phyloP scores from a whole-genome alignment of 2,888 invertebrate species.

The Rhagonycha fulva region DNA sequence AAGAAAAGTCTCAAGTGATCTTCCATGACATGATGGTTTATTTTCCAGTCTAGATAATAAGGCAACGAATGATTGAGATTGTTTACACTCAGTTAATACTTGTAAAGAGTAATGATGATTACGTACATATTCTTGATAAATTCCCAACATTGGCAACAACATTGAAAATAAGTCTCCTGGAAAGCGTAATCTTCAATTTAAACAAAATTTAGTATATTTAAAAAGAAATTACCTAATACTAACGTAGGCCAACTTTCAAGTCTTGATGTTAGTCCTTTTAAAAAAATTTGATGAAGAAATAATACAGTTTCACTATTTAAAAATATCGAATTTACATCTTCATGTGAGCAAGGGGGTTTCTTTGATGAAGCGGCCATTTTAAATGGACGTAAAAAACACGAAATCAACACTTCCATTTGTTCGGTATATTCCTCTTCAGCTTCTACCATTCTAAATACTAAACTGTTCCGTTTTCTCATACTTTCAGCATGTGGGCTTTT shows the following conservation, averaged over 20 bases:
- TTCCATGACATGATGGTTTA: slow-evolving; percentile 82
- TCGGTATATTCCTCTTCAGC: slow-evolving; percentile 92
- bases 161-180: slow-evolving; percentile 92
- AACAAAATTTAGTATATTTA: neutral
- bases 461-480: slow-evolving; percentile 88
- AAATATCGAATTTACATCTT: slow-evolving; percentile 93
- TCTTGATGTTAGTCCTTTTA: slow-evolving; percentile 87
- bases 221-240: slow-evolving; percentile 72
- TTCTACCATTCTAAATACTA: slow-evolving; percentile 91
- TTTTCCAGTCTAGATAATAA: slow-evolving; percentile 81
- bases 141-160: slow-evolving; percentile 91
- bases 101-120: slow-evolving; percentile 94
- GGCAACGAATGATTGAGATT: slow-evolving; percentile 76
- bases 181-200: slow-evolving; percentile 15
- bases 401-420: slow-evolving; percentile 82
- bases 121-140: slow-evolving; percentile 93
- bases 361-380: slow-evolving; percentile 94
- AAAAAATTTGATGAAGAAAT: slow-evolving; percentile 91
- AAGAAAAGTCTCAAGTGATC: slow-evolving; percentile 85
- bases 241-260: slow-evolving; percentile 94
- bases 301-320: slow-evolving; percentile 90
- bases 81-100: slow-evolving; percentile 90
- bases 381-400: slow-evolving; percentile 86
- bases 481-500: slow-evolving; percentile 93
- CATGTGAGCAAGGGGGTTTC: slow-evolving; percentile 89